Conservation (phyloP, 2,113 vertebrate species). For the Choloepus hoffmanni region DNA sequence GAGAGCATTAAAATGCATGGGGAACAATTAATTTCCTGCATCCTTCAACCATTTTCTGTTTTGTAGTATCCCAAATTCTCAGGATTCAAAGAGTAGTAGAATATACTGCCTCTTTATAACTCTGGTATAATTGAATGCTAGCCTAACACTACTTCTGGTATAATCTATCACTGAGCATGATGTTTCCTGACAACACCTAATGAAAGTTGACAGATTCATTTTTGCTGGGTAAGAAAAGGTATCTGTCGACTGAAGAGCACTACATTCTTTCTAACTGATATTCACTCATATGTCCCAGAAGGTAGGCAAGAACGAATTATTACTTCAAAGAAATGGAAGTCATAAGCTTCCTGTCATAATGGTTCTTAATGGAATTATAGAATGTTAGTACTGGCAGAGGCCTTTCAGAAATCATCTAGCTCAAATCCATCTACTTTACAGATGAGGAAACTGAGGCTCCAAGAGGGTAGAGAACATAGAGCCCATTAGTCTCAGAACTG, state of each 20-base stretch:
- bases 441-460: slow-evolving; percentile 14
- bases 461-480: not conserved
- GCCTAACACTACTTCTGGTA: not conserved
- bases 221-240: slow-evolving; percentile 50
- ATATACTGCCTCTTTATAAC: not conserved
- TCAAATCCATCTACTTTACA: not conserved
- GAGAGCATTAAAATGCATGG: slow-evolving; percentile 42
- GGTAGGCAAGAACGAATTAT: slow-evolving; percentile 36
- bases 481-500: not conserved
- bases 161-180: slow-evolving; percentile 59
- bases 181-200: slow-evolving; percentile 56
- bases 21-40: slow-evolving; percentile 18
- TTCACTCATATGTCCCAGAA: slow-evolving; percentile 23
- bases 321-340: slow-evolving; percentile 32
- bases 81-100: slow-evolving; percentile 32
- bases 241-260: slow-evolving; percentile 32
- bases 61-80: not conserved
- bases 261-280: slow-evolving; percentile 54
- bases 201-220: slow-evolving; percentile 67
- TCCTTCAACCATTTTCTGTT: slow-evolving; percentile 29
- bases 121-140: slow-evolving; percentile 56
- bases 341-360: not conserved
- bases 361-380: not conserved
- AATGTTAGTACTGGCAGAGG: not conserved
- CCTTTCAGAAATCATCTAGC: not conserved